Evolutionary conservation across 2,797 vertebrate species (phyloP).

Genomic region (Periparus ater): DNA sequence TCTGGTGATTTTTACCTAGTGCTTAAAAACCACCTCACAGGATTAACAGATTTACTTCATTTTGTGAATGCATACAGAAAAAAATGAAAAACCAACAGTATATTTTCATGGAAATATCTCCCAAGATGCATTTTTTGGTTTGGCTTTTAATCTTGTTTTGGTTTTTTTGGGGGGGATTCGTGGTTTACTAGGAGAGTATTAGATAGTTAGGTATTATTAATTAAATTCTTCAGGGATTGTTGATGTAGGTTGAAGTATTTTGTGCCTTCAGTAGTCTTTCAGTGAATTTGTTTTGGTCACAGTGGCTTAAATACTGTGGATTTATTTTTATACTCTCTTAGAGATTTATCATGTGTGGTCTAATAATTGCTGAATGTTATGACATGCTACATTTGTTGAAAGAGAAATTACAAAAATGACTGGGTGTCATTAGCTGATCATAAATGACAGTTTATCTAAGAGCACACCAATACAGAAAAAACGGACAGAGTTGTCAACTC

Average conservation of each 20-base stretch:
- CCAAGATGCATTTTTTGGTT: background rate
- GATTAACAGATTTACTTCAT: fast-evolving
- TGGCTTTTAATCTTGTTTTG: background rate
- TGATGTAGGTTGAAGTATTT: background rate
- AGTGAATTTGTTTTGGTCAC: background rate
- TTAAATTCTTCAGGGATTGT: background rate
- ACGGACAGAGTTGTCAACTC: background rate
- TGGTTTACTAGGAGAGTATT: background rate
- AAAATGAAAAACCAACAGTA: background rate
- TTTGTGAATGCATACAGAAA: background rate
- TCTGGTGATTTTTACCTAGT: too few species aligned
- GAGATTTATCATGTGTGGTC: background rate
- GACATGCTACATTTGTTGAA: background rate
- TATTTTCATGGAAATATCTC: background rate
- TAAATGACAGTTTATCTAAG: background rate
- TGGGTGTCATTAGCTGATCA: background rate
- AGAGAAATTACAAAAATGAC: background rate
- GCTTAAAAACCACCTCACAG: background rate
- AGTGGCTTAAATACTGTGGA: background rate
- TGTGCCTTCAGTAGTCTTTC: background rate
- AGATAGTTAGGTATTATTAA: background rate
- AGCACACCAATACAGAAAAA: background rate
- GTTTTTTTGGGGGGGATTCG: fast-evolving
- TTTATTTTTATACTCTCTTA: background rate
- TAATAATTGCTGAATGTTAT: background rate